Percentiles rank a stretch among this genome's conserved stretches.
Conservation (phyloP, 2,113 vertebrate genomes). For the Anguilla japonica region DNA sequence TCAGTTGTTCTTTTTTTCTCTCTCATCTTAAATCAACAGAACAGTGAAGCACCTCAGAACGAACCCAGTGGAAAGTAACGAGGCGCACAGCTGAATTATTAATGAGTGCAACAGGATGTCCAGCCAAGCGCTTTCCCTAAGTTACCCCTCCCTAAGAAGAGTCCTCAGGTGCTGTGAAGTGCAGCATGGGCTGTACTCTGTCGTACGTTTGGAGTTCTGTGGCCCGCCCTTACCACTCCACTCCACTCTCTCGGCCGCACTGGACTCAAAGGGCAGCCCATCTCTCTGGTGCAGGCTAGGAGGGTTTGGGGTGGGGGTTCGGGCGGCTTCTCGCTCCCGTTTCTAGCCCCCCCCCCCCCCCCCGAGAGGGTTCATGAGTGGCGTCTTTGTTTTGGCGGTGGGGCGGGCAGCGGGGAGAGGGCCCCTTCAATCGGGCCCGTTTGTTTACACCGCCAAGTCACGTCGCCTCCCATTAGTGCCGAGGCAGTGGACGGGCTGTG, state of each 20-base stretch:
- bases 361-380: constrained; percentile 64
- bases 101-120: background rate
- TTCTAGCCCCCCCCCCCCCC: constrained; percentile 49
- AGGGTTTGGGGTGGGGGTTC: constrained; percentile 32
- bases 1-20: background rate
- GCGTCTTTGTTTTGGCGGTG: constrained; percentile 63
- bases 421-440: constrained; percentile 69
- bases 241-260: constrained; percentile 16
- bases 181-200: background rate
- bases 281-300: constrained; percentile 33
- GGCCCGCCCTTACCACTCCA: constrained; percentile 35
- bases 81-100: background rate
- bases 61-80: background rate
- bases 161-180: background rate
- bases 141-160: background rate
- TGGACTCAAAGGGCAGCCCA: constrained; percentile 47
- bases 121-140: background rate
- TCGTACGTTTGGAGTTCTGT: constrained; percentile 46
- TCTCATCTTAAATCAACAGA: background rate
- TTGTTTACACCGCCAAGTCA: constrained; percentile 70
- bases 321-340: constrained; percentile 49
- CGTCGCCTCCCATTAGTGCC: constrained; percentile 73
- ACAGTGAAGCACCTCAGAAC: background rate
- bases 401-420: constrained; percentile 50
- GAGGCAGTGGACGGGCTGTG: constrained; percentile 65